These are phyloP conservation scores for Teinopalpus imperialis DNA, from an alignment of 2,888 invertebrate genomes.

Conservation along the genomic window DNA sequence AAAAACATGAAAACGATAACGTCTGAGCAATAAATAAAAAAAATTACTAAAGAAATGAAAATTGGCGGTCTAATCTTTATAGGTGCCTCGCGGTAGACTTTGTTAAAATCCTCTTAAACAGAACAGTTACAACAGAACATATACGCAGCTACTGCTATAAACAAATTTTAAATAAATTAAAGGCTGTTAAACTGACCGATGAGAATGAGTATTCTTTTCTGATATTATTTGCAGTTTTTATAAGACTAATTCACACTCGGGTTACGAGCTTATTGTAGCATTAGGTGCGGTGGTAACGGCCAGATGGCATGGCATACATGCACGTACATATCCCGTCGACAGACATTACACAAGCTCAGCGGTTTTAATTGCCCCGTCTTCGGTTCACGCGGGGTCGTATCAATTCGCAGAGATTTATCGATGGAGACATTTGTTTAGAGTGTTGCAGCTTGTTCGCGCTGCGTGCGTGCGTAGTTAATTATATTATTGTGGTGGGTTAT, in stretches of 20 bases:
- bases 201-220: conserved; percentile 3
- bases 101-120: too few relatives aligned
- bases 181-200: too few relatives aligned
- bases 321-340: conserved; percentile 11
- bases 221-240: conserved; percentile 2
- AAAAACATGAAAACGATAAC: too few relatives aligned
- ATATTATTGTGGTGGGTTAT: too few relatives aligned
- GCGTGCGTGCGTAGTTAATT: conserved; percentile 2
- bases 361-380: conserved; percentile 25
- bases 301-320: conserved; percentile 17
- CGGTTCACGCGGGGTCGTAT: conserved; percentile 17
- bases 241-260: conserved; percentile 1
- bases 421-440: conserved; percentile 20
- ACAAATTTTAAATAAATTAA: too few relatives aligned
- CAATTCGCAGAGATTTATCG: conserved; percentile 23
- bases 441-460: conserved; percentile 20
- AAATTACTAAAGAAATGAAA: too few relatives aligned
- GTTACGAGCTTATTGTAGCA: conserved; percentile 12
- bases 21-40: too few relatives aligned
- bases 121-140: too few relatives aligned
- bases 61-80: too few relatives aligned
- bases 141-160: too few relatives aligned
- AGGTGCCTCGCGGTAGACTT: too few relatives aligned
- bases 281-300: conserved; percentile 4
- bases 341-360: conserved; percentile 18